phyloP scores from a whole-genome alignment of 2,888 invertebrate genomes.

The Drosophila parthenogenetica region DNA sequence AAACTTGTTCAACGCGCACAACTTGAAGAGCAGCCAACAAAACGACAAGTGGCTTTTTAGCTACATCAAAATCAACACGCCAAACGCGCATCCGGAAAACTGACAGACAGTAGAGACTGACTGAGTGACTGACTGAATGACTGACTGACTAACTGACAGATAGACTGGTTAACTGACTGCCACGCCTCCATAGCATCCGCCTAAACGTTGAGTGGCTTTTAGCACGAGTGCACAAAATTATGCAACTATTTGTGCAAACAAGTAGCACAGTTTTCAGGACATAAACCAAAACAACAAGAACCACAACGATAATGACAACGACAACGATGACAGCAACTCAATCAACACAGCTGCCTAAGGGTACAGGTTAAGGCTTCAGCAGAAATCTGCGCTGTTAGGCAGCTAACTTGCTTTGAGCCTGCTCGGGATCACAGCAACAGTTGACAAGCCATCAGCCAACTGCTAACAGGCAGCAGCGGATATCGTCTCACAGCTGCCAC shows the following conservation, averaged over 20 bases:
- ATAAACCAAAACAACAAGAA: not conserved
- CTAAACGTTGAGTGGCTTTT: conserved; percentile 65
- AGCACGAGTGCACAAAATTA: conserved; percentile 67
- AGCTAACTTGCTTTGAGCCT: not conserved
- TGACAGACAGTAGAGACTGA: conserved; percentile 3
- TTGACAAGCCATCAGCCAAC: conserved; percentile 26
- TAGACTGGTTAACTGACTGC: not conserved
- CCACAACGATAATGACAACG: conserved; percentile 13
- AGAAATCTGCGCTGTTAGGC: too few relatives aligned
- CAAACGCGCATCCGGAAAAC: conserved; percentile 39
- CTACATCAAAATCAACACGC: conserved; percentile 76
- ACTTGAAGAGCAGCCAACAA: conserved; percentile 57
- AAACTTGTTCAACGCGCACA: conserved; percentile 74
- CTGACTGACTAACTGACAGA: conserved; percentile 6
- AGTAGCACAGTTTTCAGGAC: conserved; percentile 34
- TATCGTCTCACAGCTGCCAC: conserved; percentile 22
- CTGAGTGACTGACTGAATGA: conserved; percentile 18
- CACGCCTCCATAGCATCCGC: conserved; percentile 3
- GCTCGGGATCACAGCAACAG: conserved; percentile 28
- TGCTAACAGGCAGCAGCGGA: conserved; percentile 31
- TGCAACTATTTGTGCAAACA: conserved; percentile 76
- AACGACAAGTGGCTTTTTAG: conserved; percentile 76
- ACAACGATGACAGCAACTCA: conserved; percentile 54
- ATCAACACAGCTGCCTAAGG: conserved; percentile 35
- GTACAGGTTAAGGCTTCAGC: too few relatives aligned